phyloP scores from a whole-genome alignment of 2,113 vertebrate species.

The Mobula hypostoma region DNA sequence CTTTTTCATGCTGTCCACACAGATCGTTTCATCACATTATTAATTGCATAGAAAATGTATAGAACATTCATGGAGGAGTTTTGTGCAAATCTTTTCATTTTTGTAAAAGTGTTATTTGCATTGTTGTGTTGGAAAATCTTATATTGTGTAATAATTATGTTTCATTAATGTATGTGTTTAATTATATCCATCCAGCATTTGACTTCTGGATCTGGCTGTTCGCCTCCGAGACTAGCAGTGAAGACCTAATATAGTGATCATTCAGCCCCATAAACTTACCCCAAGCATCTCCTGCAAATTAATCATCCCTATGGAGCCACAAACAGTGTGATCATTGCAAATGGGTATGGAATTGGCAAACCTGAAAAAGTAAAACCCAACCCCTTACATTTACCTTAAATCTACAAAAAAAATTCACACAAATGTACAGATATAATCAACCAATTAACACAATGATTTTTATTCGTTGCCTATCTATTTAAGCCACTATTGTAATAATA shows the following conservation, averaged over 20 bases:
- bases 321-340: no score
- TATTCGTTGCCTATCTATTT: background rate
- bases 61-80: background rate
- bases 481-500: slow-evolving; percentile 20
- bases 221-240: no score
- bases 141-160: background rate
- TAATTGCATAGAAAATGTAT: background rate
- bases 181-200: no score
- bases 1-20: no score
- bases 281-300: no score
- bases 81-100: background rate
- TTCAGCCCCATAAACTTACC: no score
- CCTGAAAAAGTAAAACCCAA: background rate
- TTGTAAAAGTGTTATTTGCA: background rate
- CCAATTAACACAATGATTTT: background rate
- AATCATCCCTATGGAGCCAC: no score
- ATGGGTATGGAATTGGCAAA: no score
- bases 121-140: background rate
- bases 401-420: background rate
- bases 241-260: no score
- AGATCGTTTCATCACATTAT: no score
- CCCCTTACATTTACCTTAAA: background rate
- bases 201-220: no score
- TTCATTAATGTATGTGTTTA: background rate
- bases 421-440: background rate